Base-by-base conservation (phyloP, 2,888 invertebrate genomes). In the Cryptus viduatorius region DNA sequence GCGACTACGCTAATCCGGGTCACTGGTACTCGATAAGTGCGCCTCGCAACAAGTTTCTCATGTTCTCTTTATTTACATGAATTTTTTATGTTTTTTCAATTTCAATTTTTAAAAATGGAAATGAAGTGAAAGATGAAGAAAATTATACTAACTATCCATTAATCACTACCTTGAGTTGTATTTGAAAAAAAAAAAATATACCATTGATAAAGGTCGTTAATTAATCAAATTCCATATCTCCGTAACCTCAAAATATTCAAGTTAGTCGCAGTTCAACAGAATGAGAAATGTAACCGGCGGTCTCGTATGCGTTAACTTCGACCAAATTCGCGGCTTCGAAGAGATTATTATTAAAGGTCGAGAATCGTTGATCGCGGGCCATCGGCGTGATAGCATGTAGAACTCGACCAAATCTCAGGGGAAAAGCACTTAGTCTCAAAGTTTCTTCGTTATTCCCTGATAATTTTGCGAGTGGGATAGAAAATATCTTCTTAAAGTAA, bases 401-500 rank as follows among this genome's bases (percentile, higher is more conserved):
- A 50, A 65, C 56, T 56, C 71, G 53, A 77, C 59, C 7, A 8
- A 61, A 68, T 68, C 48, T 50, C 31, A 12, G 24, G 29, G 64
- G 24, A 14, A 53, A 77, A 71, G 46, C 64, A 65, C 37, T 72
- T 59, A 65, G 53, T 68, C 59, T 31, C 7, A 16, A 61, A 53
- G 37, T 68, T 82, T 37, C 73, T 78, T 61, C 61, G 50, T 78
- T 68, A 73, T 68, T 72, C 68, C 31, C 31, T 12, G 68, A 78
- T 73, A 78, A 72, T 78, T 82, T 48, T 10, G n/a, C 72, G 59
- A 46, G 14, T n/a, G 53, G 53, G 42, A 46, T 42, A 59, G 59
- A n/a, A 78, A 69, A 56, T 69, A 24, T n/a, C 46, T 14, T 71
- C 87, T 89, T 85, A 83, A 85, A 69, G 85, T 42, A 64, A 84